Evolutionary conservation across 2,113 vertebrate species (phyloP), one percentile per base, ranked within the genome.

Genomic region (Glareola pratincola): DNA sequence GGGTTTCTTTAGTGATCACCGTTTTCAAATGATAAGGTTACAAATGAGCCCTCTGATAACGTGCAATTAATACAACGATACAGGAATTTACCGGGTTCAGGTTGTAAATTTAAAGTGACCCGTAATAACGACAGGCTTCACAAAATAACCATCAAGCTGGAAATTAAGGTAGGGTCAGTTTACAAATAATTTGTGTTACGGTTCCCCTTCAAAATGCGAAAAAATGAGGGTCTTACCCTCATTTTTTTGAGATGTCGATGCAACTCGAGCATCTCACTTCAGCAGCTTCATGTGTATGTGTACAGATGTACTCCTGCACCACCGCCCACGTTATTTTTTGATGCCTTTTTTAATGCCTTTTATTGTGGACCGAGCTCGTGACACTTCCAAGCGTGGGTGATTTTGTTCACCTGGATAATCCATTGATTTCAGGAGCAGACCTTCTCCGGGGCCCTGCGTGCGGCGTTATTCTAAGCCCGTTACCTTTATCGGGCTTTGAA

Each of bases 291-390:
- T 14, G 26, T 34, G 20, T 15, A 12, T 3, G 3, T 4, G 6
- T 16, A 12, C 0, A 0, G 39, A 13, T 0, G 5, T 56, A 12
- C 37, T 71, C 71, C n/a, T 45, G 41, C 12, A 62, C 27, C 66
- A 27, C 15, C 1, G 1, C 29, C 19, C 41, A 27, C 72, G 32
- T 60, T 88, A n/a, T 11, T 17, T 77, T 82, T 64, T 68, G 8
- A 12, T 89, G 36, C 11, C 15, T 73, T 87, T 78, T 92, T n/a
- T 3, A 4, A 12, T 27, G 27, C 37, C 41, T 80, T 45, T 47
- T 69, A 1, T 51, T 77, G 41, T 26, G 37, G 59, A 36, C 37
- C 0, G 2, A 82, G 41, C 66, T 67, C 2, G 1, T n/a, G 30
- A 26, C 50, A 13, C 34, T 80, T 50, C 27, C 32, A 39, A 37